Evolutionary conservation across 2,797 vertebrate genomes (phyloP).

Genomic region (Tapirus indicus): DNA sequence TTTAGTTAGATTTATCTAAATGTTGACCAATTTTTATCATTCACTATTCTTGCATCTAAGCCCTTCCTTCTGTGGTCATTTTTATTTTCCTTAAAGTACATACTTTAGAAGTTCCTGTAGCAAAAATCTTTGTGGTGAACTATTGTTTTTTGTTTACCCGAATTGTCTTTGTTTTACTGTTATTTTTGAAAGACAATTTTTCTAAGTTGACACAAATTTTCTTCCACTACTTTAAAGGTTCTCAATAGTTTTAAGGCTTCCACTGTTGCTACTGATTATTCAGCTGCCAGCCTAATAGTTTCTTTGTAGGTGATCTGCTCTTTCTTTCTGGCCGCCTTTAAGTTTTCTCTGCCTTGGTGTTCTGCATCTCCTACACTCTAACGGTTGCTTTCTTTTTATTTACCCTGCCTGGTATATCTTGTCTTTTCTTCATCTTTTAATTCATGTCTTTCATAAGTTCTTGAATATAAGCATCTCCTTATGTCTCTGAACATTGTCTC

Average conservation of each 20-base stretch:
- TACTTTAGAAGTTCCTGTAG: not conserved
- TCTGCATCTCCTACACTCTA: not conserved
- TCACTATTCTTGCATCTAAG: not conserved
- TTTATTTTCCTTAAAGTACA: not conserved
- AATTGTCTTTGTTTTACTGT: not conserved
- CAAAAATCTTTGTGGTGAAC: not conserved
- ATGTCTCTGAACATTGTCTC: not conserved
- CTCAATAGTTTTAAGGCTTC: not conserved
- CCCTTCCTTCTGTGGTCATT: not conserved
- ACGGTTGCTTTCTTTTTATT: not conserved
- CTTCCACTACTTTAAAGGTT: not conserved
- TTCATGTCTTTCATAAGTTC: not conserved
- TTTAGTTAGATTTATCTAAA: not conserved
- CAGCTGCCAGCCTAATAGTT: not conserved
- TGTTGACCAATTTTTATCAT: not conserved
- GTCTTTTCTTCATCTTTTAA: not conserved
- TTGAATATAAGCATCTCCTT: not conserved
- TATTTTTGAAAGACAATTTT: slow-evolving; percentile 43
- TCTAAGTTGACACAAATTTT: not conserved
- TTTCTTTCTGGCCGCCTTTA: not conserved
- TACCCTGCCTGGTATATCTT: not conserved
- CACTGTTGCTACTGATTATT: not conserved
- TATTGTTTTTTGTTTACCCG: not conserved
- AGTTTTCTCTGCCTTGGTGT: not conserved
- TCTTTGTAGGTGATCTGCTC: not conserved